phyloP scores from a whole-genome alignment of 2,797 vertebrate species.

The Taenioides sp. region DNA sequence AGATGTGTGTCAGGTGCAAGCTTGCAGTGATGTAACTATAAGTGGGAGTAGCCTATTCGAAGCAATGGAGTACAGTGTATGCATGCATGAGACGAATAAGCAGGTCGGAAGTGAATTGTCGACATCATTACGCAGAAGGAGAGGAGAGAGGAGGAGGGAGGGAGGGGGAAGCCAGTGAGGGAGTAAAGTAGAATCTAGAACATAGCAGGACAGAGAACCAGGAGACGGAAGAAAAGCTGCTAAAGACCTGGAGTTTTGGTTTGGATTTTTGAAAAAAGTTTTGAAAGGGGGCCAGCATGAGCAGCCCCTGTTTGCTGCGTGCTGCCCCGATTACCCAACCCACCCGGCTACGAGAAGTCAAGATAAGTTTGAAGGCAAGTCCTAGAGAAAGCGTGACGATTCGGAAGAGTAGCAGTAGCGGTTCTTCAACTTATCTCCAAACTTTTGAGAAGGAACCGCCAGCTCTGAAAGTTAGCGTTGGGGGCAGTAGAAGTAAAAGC shows the following conservation, averaged over 20 bases:
- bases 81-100: slow-evolving; percentile 68
- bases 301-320: slow-evolving; percentile 79
- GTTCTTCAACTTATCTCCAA: slow-evolving; percentile 36
- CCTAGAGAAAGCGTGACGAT: slow-evolving; percentile 56
- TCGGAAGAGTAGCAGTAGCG: slow-evolving; percentile 42
- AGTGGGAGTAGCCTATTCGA: slow-evolving; percentile 21
- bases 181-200: slow-evolving; percentile 62
- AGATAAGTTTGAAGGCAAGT: slow-evolving; percentile 77
- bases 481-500: slow-evolving; percentile 74
- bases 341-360: slow-evolving; percentile 75
- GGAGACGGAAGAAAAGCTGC: slow-evolving; percentile 61
- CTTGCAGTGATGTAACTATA: slow-evolving; percentile 34
- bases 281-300: slow-evolving; percentile 68
- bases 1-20: slow-evolving; percentile 15
- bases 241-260: slow-evolving; percentile 52
- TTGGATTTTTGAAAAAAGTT: not conserved
- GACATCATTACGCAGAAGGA: slow-evolving; percentile 48
- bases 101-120: slow-evolving; percentile 49
- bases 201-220: slow-evolving; percentile 67
- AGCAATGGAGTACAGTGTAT: slow-evolving; percentile 65
- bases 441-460: slow-evolving; percentile 62
- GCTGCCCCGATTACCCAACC: slow-evolving; percentile 73
- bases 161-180: slow-evolving; percentile 38
- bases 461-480: slow-evolving; percentile 40
- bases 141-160: slow-evolving; percentile 10